Evolutionary conservation across 2,113 vertebrate species (phyloP), one percentile per base, ranked within the genome.

Genomic region (Ailuropoda melanoleuca): DNA sequence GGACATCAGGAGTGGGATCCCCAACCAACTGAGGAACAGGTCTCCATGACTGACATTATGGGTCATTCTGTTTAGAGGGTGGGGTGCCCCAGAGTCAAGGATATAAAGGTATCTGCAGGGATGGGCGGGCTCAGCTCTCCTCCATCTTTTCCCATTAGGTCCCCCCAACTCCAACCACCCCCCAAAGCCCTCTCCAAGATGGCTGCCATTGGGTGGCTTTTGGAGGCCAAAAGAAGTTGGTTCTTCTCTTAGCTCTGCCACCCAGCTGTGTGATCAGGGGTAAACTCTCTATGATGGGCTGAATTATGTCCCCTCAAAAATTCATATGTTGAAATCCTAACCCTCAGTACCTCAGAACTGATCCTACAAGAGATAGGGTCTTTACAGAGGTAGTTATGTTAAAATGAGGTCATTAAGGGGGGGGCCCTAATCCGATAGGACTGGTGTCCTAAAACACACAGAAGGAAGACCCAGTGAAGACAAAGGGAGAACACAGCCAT

Each of bases 401-500:
- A 60, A 62, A 72, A 43, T 4, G 21, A 60, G 58, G 34, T 78
- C 62, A 29, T 13, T 8, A n/a, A 34, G 34, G 34, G n/a, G 50
- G 18, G 19, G 94, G 24, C 8, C 39, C 50, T 68, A 7, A 68
- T 9, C 50, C 70, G 39, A 8, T 23, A n/a, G 12, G 48, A 68
- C 37, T 8, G 14, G 14, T 6, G 43, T 23, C 74, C 26, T 34
- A 0, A 53, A 15, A 39, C 26, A 21, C n/a, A 50, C 0, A 14
- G 3, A 43, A 37, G 12, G 48, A 23, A 8, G 64, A 12, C 24
- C 1, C 37, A 0, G 1, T 15, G 31, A 72, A 7, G 62, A 19
- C 75, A 24, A 24, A 34, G 46, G 2, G 31, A n/a, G 81, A 46
- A 12, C 14, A 6, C 2, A 0, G 60, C 19, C 2, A 0, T 24